Evolutionary conservation across 2,797 vertebrate species (phyloP).

Genomic region (Eremophila alpestris): DNA sequence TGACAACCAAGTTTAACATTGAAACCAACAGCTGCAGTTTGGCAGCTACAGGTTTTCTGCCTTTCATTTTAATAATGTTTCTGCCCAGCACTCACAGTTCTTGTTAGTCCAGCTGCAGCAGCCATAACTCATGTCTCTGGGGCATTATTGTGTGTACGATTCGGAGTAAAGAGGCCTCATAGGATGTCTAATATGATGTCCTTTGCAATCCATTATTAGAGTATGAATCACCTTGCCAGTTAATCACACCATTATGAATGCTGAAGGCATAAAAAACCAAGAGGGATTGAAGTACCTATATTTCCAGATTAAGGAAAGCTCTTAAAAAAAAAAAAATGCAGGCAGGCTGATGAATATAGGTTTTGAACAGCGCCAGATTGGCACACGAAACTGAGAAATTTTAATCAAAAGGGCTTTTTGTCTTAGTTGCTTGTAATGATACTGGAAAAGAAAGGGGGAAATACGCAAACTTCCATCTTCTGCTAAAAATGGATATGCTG

Average conservation of each 20-base stretch:
- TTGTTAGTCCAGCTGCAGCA: constrained; percentile 60
- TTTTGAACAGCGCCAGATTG: neutral
- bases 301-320: constrained; percentile 60
- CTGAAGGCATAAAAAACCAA: constrained; percentile 66
- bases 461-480: neutral
- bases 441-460: neutral
- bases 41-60: constrained; percentile 56
- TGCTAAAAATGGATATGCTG: neutral
- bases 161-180: constrained; percentile 68
- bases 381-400: neutral
- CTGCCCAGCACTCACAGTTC: constrained; percentile 60
- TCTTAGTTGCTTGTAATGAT: neutral
- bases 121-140: constrained; percentile 74
- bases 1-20: constrained; percentile 76
- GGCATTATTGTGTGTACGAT: constrained; percentile 65
- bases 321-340: constrained; percentile 30
- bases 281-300: constrained; percentile 49
- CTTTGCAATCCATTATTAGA: constrained; percentile 75
- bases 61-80: constrained; percentile 76
- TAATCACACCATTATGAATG: constrained; percentile 75
- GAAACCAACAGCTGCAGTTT: constrained; percentile 74
- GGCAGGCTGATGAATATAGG: neutral
- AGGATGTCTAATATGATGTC: constrained; percentile 68
- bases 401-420: constrained; percentile 18
- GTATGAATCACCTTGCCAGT: constrained; percentile 61